These are phyloP conservation scores for Idaea aversata DNA, from an alignment of 2,888 invertebrate species.

Conservation along the genomic window DNA sequence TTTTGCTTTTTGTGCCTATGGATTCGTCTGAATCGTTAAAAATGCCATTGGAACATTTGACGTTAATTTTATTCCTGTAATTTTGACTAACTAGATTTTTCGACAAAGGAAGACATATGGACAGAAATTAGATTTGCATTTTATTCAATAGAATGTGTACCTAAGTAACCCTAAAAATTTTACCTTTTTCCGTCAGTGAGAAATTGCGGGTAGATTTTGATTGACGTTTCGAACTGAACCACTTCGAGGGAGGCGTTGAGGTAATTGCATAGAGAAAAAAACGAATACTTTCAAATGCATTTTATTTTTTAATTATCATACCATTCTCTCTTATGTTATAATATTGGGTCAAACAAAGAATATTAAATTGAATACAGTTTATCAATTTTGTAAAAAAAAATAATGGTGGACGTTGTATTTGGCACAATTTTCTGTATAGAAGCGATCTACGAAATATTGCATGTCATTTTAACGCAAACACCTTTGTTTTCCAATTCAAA, in stretches of 20 bases:
- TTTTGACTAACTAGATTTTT: too few relatives aligned
- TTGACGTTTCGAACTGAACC: slow-evolving; percentile 57
- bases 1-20: too few relatives aligned
- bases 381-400: background rate
- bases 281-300: background rate
- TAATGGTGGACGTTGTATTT: background rate
- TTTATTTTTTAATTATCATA: too few relatives aligned
- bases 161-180: slow-evolving; percentile 24
- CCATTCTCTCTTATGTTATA: too few relatives aligned
- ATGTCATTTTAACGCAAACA: slow-evolving; percentile 48
- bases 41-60: background rate
- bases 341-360: too few relatives aligned
- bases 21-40: too few relatives aligned
- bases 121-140: slow-evolving; percentile 22
- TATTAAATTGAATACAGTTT: too few relatives aligned
- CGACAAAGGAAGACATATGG: background rate
- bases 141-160: slow-evolving; percentile 43
- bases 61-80: background rate
- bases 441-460: slow-evolving; percentile 48
- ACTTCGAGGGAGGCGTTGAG: slow-evolving; percentile 5
- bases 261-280: slow-evolving; percentile 19
- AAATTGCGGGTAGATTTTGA: slow-evolving; percentile 60
- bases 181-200: slow-evolving; percentile 57
- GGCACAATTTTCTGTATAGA: slow-evolving; percentile 5
- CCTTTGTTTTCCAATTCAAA: slow-evolving; percentile 33